Base-by-base conservation (phyloP, 2,888 invertebrate genomes). In the Dilophus febrilis region DNA sequence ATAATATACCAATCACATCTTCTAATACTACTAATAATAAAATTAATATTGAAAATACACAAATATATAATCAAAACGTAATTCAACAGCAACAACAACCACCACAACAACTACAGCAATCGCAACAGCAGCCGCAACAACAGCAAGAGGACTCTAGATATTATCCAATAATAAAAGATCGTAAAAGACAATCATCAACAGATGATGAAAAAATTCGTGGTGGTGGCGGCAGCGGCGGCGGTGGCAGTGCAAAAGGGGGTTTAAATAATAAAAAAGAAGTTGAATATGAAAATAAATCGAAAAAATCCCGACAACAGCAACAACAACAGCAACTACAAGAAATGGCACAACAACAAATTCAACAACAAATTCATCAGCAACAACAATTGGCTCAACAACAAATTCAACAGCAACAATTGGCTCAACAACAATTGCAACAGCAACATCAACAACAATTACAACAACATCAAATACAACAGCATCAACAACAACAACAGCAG, bases 151-250 rank as follows among this genome's bases (percentile, higher is more conserved):
- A 81, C 60, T 75, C 79, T 12, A 66, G 77, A 40, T 80, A 79
- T 55, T 80, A 78, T 57, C 76, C 76, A 35, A 57, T 78, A 49
- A 77, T 77, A 41, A 81, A 80, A 54, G 77, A 78, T 51, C 61
- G 78, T 42, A 79, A 78, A 57, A 69, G 73, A 50, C 71, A 72
- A 51, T 77, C 77, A 50, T 71, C 72, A 51, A 77, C 77, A 48
- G 77, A 77, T 48, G 73, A 34, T 12, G 34, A 34, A 4, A 34
- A 16, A 12, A 34, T 8, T 11, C 29, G 29, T n/a, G 13, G n/a
- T n/a, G n/a, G n/a, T n/a, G n/a, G n/a, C n/a, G n/a, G n/a, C n/a
- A n/a, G n/a, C n/a, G n/a, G n/a, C n/a, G n/a, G n/a, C n/a, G n/a
- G n/a, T n/a, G n/a, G n/a, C n/a, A n/a, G n/a, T n/a, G n/a, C n/a